Evolutionary conservation across 2,113 vertebrate species (phyloP).

Genomic region (Scortum barcoo): DNA sequence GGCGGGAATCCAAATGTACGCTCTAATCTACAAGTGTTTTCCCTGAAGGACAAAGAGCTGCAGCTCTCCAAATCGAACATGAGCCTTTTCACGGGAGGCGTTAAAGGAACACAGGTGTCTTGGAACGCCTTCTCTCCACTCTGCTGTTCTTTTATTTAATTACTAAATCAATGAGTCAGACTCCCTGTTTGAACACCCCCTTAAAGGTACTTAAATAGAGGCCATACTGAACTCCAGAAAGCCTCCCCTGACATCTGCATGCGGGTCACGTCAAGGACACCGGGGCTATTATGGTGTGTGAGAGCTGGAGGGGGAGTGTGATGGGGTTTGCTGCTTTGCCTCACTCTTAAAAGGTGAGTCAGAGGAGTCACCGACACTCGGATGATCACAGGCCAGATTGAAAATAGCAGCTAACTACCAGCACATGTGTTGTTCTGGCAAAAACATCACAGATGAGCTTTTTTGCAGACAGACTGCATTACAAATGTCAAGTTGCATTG

Average conservation of each 20-base stretch:
- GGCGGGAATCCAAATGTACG: slow-evolving; percentile 22
- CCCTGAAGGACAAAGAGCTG: slow-evolving; percentile 49
- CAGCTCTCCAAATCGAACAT: slow-evolving; percentile 40
- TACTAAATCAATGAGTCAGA: slow-evolving; percentile 63
- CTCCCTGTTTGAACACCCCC: slow-evolving; percentile 37
- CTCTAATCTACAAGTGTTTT: not conserved
- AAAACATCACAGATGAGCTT: slow-evolving; percentile 38
- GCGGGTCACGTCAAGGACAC: slow-evolving; percentile 75
- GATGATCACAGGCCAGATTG: slow-evolving; percentile 46
- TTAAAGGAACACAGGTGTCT: slow-evolving; percentile 67
- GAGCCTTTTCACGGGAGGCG: slow-evolving; percentile 34
- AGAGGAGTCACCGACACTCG: slow-evolving; percentile 56
- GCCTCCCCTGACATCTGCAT: slow-evolving; percentile 64
- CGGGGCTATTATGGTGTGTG: slow-evolving; percentile 54
- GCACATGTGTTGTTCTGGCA: slow-evolving; percentile 69
- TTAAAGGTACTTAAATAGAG: slow-evolving; percentile 31
- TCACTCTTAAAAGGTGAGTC: slow-evolving; percentile 70
- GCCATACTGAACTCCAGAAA: slow-evolving; percentile 49
- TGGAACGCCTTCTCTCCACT: slow-evolving; percentile 29
- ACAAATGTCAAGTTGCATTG: not conserved
- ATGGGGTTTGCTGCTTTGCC: slow-evolving; percentile 59
- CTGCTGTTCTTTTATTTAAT: slow-evolving; percentile 58
- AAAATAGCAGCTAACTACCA: slow-evolving; percentile 69
- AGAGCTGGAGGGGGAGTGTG: slow-evolving; percentile 25
- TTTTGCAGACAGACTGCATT: not conserved